These are phyloP conservation scores for Petrolisthes manimaculis DNA, from an alignment of 2,888 invertebrate species.

Conservation along the genomic window DNA sequence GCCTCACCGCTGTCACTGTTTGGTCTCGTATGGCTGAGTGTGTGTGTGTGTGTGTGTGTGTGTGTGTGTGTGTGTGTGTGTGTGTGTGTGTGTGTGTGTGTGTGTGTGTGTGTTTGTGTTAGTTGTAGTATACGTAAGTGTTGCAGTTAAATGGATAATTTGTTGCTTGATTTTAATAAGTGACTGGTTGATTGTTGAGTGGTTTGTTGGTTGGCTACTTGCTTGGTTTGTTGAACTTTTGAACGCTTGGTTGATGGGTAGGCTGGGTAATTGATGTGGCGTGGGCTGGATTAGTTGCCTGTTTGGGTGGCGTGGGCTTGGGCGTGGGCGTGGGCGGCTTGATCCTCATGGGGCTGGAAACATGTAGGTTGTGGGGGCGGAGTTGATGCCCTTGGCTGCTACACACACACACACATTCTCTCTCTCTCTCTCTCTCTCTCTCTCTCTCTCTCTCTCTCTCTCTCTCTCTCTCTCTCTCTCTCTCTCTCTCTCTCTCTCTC, in stretches of 20 bases:
- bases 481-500: conserved; percentile 21
- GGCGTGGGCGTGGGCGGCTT: neutral
- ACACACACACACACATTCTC: neutral
- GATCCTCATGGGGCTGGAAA: neutral
- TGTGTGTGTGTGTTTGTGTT: too few species aligned
- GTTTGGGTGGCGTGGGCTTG: neutral
- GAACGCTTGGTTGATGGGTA: neutral
- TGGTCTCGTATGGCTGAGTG: neutral
- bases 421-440: conserved; percentile 1
- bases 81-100: too few species aligned
- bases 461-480: conserved; percentile 22
- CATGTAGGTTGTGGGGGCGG: neutral
- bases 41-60: neutral
- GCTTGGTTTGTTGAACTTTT: neutral
- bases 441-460: conserved; percentile 29
- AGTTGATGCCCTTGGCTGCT: neutral
- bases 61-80: too few species aligned
- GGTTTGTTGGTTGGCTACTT: neutral
- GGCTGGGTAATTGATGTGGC: neutral
- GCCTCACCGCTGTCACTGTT: neutral
- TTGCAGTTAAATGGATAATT: too few species aligned
- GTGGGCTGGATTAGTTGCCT: neutral
- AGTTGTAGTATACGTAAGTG: too few species aligned
- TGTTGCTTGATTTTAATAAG: too few species aligned
- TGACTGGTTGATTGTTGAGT: neutral